Evolutionary conservation across 2,888 invertebrate species (phyloP), one percentile per base, ranked within the genome.

Genomic region (Proisotoma minuta): DNA sequence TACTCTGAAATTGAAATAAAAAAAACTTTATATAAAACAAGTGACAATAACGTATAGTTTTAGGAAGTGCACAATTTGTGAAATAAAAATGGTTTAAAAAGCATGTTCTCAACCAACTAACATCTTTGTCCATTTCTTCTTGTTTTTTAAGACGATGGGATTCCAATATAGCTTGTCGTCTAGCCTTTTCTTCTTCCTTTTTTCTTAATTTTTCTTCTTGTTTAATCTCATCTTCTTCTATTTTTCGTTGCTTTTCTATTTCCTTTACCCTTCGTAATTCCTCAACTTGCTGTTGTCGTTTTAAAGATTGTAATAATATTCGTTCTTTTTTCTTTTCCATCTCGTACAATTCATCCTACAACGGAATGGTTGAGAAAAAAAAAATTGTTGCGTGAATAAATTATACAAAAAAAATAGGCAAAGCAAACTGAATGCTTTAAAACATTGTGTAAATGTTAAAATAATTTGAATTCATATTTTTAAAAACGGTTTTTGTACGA

Each of bases 251-350:
- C 8, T 86, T 82, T 75, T 91, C 90, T 60, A 85, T 85, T 78
- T 96, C 95, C 75, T 92, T 91, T 39, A 87, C 83, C 70, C 87
- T 86, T 68, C 90, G 87, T 63, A 87, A 85, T 78, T 89, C 90
- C 78, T 96, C 96, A 74, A 91, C 91, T 71, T 92, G 88, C 77
- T 93, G 92, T 73, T 91, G 87, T 75, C 97, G 83, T 78, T 92
- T 92, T 74, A 93, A 80, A 12, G 95, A 94, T 75, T 90, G 81
- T 78, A 93, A 79, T 85, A 95, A 87, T 65, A 97, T 90, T 73
- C 87, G 86, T 78, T 95, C 93, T 77, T 94, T 95, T 77, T 89
- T 94, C 67, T 87, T 85, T 78, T 92, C 91, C 89, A 94, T 91
- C 79, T 94, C 93, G 73, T 92, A 89, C 59, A 90, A 84, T 5